phyloP scores from a whole-genome alignment of 2,888 invertebrate genomes.

The Molanna angustata region DNA sequence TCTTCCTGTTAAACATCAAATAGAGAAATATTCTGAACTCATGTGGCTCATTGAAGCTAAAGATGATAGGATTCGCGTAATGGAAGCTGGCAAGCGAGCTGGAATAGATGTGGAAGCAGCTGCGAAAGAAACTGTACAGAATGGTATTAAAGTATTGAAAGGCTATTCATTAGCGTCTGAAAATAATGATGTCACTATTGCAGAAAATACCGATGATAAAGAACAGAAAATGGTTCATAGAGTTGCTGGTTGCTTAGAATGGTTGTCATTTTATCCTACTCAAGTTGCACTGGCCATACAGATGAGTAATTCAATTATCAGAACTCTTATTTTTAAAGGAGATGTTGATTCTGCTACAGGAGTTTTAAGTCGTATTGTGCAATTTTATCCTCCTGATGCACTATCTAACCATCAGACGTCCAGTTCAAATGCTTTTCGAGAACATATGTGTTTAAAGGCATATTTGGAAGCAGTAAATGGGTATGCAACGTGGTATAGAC shows the following conservation, averaged over 20 bases:
- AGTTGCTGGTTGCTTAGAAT: conserved; percentile 68
- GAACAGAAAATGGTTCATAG: conserved; percentile 40
- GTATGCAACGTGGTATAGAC: conserved; percentile 86
- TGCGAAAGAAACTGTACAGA: conserved; percentile 81
- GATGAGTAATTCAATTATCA: conserved; percentile 86
- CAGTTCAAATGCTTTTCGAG: conserved; percentile 59
- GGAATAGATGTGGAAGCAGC: conserved; percentile 82
- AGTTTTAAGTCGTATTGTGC: conserved; percentile 55
- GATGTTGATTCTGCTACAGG: conserved; percentile 81
- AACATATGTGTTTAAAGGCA: conserved; percentile 83
- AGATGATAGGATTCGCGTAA: conserved; percentile 63
- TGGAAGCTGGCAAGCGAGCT: conserved; percentile 68
- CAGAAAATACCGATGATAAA: conserved; percentile 39
- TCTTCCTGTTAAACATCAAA: conserved; percentile 58
- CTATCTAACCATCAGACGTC: conserved; percentile 43
- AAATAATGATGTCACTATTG: conserved; percentile 62
- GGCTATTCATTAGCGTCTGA: conserved; percentile 18
- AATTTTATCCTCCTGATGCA: conserved; percentile 46
- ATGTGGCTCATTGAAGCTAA: conserved; percentile 64
- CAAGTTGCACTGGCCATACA: conserved; percentile 79
- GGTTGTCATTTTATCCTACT: conserved; percentile 76
- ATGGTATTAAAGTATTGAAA: conserved; percentile 48
- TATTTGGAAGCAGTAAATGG: conserved; percentile 86
- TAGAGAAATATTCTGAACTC: conserved; percentile 63
- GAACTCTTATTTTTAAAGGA: conserved; percentile 76